Conservation (phyloP, 92 coral and sea anemone species). For the Paramuricea clavata region DNA sequence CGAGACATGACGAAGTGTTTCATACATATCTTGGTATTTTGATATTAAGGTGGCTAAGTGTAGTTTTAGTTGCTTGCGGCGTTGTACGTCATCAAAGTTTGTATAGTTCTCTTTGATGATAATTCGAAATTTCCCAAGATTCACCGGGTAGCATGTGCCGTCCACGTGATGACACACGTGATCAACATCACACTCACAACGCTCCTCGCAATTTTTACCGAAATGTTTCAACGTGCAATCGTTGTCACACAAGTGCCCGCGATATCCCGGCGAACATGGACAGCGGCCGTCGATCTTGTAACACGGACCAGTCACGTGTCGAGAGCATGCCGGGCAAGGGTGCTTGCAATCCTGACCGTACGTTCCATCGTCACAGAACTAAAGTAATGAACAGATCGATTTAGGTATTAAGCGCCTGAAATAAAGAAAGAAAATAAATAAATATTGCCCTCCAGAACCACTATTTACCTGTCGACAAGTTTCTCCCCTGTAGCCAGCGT, state of each 20-base stretch:
- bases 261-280: slow-evolving; percentile 87
- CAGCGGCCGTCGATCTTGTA: slow-evolving; percentile 90
- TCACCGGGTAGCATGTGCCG: slow-evolving; percentile 77
- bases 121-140: slow-evolving; percentile 68
- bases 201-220: slow-evolving; percentile 69
- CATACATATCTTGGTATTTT: slow-evolving; percentile 54
- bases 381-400: not conserved
- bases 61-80: slow-evolving; percentile 72
- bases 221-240: slow-evolving; percentile 74
- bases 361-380: slow-evolving; percentile 88
- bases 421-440: no score
- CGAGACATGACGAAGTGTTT: not conserved
- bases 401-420: no score
- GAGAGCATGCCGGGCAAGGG: slow-evolving; percentile 84
- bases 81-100: slow-evolving; percentile 67
- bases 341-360: slow-evolving; percentile 81
- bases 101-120: slow-evolving; percentile 67
- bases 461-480: slow-evolving; percentile 87
- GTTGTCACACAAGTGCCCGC: slow-evolving; percentile 86
- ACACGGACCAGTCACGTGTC: slow-evolving; percentile 88
- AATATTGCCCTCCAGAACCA: not conserved
- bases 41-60: slow-evolving; percentile 79
- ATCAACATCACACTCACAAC: slow-evolving; percentile 68
- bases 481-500: slow-evolving; percentile 78
- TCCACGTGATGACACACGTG: slow-evolving; percentile 84